Evolutionary conservation across 2,113 vertebrate species (phyloP), one percentile per base, ranked within the genome.

Genomic region (Furnarius figulus): DNA sequence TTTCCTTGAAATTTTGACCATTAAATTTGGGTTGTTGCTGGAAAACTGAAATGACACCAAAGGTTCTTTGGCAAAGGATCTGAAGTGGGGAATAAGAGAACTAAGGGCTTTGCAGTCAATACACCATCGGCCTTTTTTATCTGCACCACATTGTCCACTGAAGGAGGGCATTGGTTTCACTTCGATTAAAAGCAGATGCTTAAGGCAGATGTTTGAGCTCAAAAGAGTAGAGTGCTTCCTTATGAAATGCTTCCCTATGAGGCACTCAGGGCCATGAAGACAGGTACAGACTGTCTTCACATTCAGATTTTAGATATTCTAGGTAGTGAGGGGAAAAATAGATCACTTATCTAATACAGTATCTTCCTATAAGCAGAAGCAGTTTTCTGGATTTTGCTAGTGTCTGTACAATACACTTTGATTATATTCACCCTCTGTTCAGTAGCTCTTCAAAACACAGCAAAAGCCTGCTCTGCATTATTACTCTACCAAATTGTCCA

Each of bases 141-240:
- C 94, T 96, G n/a, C 70, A 87, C 49, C 70, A 91, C 74, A 94
- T 91, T 97, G 85, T 97, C 90, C 63, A 89, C 50, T 92, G 87
- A 84, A 93, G 66, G 87, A 96, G 94, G 90, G 68, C 70, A 92
- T 88, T 92, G 27, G 81, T 97, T 97, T 97, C 75, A 80, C 55
- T 97, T 97, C 96, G 95, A 97, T 97, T 71, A 87, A 86, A 97
- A 97, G 68, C 96, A 97, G 93, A 95, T 97, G 92, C n/a, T 95
- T 68, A 37, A 94, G 82, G 74, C 95, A 97, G 94, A 92, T 95
- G 83, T 93, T 91, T 95, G 49, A 93, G 70, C 95, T 95, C 92
- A 96, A 97, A 97, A 90, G 78, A 89, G 89, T n/a, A 91, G 66
- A 74, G 40, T 14, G 61, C 47, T 93, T 4, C 4, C 76, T 95